Evolutionary conservation across 2,888 invertebrate genomes (phyloP), one percentile per base, ranked within the genome.

Genomic region (Meloe dianella): DNA sequence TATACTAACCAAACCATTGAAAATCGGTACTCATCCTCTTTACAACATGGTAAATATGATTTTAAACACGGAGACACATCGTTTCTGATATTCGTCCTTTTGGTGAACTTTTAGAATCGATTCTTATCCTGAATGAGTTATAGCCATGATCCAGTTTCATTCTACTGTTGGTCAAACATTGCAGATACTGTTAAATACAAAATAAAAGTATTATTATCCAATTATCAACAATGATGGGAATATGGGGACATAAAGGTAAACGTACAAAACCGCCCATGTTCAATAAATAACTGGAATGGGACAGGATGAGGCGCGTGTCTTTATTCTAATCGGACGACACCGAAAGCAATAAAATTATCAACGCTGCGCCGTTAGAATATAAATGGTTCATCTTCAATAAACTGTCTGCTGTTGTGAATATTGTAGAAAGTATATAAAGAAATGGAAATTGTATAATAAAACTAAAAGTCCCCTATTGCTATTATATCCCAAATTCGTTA

Each of bases 321-420:
- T 79, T 41, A 79, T 80, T 80, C 80, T 80, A 81, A 81, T 81
- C 79, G 80, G 76, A 79, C 78, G 76, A 76, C 77, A 79, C 79
- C 74, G 78, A 78, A 76, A 73, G 80, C 80, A 80, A 82, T 83
- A 83, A 83, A 83, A 83, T 83, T 83, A 83, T 82, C 81, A 83
- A 83, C 82, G 82, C 78, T 74, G 69, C 76, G 80, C 79, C 75
- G 77, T 78, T 78, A 75, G 83, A 82, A 82, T 83, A 83, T 77
- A 80, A 83, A 83, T 82, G 77, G 81, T 78, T 80, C 82, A 82
- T 83, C 81, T 80, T 74, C 73, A 71, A 73, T 74, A 75, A 75
- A 75, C 47, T 47, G 10, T 47, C 47, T 10, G n/a, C 20, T 47
- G 47, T 47, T 20, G 47, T 20, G 12, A 47, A 47, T 47, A 47